Conservation (phyloP, 2,888 invertebrate genomes). For the Dicycla oo region DNA sequence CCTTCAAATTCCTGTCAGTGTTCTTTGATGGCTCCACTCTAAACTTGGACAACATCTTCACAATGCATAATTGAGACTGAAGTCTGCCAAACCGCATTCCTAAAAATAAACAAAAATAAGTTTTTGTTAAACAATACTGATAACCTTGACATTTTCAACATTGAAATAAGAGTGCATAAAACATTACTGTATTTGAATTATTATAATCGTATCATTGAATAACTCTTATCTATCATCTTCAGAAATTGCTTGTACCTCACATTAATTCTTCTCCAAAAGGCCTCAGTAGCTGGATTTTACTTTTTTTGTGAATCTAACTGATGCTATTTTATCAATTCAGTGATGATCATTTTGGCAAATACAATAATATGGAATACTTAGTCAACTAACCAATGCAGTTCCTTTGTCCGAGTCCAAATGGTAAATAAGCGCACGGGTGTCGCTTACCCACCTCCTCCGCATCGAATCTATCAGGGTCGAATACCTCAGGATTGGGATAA, state of each 20-base stretch:
- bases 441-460: conserved; percentile 71
- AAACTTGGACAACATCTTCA: conserved; percentile 71
- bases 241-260: neutral
- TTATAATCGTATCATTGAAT: conserved; percentile 3
- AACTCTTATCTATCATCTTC: neutral
- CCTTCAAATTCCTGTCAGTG: conserved; percentile 49
- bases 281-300: neutral
- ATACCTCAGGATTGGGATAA: conserved; percentile 82
- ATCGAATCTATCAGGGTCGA: conserved; percentile 85
- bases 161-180: neutral
- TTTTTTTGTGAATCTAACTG: neutral
- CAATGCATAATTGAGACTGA: conserved; percentile 70
- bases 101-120: conserved; percentile 59
- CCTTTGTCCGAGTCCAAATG: conserved; percentile 83
- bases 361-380: neutral
- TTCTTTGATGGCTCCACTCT: conserved; percentile 68
- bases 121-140: neutral
- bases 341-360: neutral
- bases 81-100: conserved; percentile 76
- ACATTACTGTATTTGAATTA: neutral
- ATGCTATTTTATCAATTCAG: neutral
- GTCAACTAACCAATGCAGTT: conserved; percentile 80
- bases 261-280: neutral
- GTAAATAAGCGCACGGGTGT: conserved; percentile 79
- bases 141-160: neutral